Conservation (phyloP, 2,113 vertebrate genomes). For the Chrysemys picta region DNA sequence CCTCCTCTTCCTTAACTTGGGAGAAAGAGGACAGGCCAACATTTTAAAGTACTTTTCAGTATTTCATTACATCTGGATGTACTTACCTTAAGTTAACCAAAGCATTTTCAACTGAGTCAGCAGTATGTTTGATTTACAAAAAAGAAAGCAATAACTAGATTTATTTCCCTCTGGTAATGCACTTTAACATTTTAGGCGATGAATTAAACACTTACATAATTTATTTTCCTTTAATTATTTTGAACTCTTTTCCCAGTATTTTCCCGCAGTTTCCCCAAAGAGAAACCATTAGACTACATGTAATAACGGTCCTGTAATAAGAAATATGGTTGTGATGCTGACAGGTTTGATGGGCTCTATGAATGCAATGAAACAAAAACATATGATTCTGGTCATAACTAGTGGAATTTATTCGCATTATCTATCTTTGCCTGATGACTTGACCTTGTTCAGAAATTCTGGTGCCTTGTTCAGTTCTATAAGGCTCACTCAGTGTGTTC, state of each 20-base stretch:
- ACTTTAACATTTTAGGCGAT: slow-evolving; percentile 26
- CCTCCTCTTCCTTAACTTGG: neutral
- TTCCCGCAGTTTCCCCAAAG: neutral
- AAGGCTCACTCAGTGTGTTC: slow-evolving; percentile 1
- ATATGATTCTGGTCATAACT: neutral
- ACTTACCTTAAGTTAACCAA: neutral
- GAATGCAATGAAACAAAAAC: slow-evolving; percentile 25
- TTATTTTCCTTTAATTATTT: slow-evolving; percentile 49
- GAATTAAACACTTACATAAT: neutral
- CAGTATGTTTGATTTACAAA: slow-evolving; percentile 4
- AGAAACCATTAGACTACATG: slow-evolving; percentile 26
- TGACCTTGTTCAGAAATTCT: slow-evolving; percentile 20
- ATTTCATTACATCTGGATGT: neutral
- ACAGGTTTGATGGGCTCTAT: neutral
- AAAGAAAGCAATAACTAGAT: slow-evolving; percentile 7
- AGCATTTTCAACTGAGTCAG: neutral
- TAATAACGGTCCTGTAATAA: neutral
- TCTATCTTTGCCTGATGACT: neutral
- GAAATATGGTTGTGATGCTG: slow-evolving; percentile 6
- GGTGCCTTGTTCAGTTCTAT: neutral
- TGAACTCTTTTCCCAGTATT: neutral
- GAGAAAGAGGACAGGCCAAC: neutral
- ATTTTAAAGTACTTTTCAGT: neutral
- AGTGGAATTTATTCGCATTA: neutral
- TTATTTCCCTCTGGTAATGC: slow-evolving; percentile 28